Evolutionary conservation across 2,888 invertebrate genomes (phyloP), one percentile per base, ranked within the genome.

Genomic region (Athalia cordata): DNA sequence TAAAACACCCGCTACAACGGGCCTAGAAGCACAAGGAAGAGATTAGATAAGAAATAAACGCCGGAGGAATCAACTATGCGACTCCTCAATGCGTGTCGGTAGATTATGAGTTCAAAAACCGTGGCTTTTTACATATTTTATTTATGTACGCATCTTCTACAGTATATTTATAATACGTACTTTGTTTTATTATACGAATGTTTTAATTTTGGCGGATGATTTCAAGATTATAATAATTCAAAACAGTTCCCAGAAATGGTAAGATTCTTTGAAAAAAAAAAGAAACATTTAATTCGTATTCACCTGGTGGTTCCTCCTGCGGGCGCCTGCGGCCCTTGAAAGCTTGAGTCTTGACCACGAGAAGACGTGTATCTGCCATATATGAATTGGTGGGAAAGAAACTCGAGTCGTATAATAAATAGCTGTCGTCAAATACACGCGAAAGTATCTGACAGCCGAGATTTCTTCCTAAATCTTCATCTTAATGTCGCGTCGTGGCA

Each of bases 1-100:
- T 43, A 45, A 67, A 67, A 67, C 11, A 66, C 9, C 66, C 66
- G 47, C 66, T 47, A 50, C 15, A 67, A 67, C 67, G 67, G 49
- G 13, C 61, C n/a, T 47, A 6, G 13, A 15, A 7, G 13, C 67
- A 67, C 5, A 15, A 67, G 29, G 8, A 67, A 50, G 15, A 67
- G 29, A 67, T 67, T 67, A 67, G 67, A 50, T 67, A 67, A 67
- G 67, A 67, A 67, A 50, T 50, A 67, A 67, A 67, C 50, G 67
- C n/a, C 13, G 29, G 29, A 49, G 67, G 50, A 50, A 67, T 50
- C 67, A 67, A 67, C 67, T 29, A 29, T 29, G 67, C 67, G 50
- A 43, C n/a, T 50, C 62, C 62, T 15, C 4, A 64, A 64, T 45
- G 45, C 64, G 29, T 29, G 29, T 29, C 29, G 29, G 64, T 64